These are phyloP conservation scores for Anthoptus insignis DNA, from an alignment of 2,888 invertebrate genomes.

Conservation along the genomic window DNA sequence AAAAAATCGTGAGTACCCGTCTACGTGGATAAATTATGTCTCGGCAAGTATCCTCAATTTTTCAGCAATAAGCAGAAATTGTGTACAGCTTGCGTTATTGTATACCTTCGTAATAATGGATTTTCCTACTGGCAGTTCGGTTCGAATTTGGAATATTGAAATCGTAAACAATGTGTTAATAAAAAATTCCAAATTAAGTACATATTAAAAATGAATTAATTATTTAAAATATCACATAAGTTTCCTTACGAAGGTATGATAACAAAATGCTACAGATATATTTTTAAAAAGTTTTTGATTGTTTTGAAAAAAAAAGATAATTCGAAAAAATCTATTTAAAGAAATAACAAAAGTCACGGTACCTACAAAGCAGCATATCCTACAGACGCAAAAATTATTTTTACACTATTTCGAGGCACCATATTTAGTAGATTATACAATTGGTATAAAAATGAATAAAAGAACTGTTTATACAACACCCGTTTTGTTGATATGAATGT, in stretches of 20 bases:
- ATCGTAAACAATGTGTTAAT: too few relatives aligned
- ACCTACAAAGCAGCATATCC: constrained; percentile 65
- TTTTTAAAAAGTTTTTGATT: constrained; percentile 18
- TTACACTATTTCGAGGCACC: constrained; percentile 80
- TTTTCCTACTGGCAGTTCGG: too few relatives aligned
- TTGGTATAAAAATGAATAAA: constrained; percentile 73
- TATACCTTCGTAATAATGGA: constrained; percentile 1
- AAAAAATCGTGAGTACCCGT: too few relatives aligned
- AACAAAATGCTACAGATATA: constrained; percentile 15
- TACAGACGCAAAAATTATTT: constrained; percentile 73
- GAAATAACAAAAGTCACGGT: constrained; percentile 56
- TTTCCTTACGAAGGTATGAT: constrained; percentile 3
- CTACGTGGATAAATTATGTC: not conserved
- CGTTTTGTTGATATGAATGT: constrained; percentile 88
- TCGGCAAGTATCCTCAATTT: not conserved
- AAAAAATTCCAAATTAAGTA: not conserved
- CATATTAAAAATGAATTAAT: too few relatives aligned
- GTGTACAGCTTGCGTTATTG: constrained; percentile 7
- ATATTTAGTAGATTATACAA: constrained; percentile 75
- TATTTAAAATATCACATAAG: too few relatives aligned
- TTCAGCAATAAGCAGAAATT: constrained; percentile 2
- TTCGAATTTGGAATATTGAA: too few relatives aligned
- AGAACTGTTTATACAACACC: constrained; percentile 87
- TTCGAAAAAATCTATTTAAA: constrained; percentile 6
- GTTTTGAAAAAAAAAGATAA: not conserved